These are phyloP conservation scores for Xyrichtys novacula DNA, from an alignment of 2,797 vertebrate species.

Conservation along the genomic window DNA sequence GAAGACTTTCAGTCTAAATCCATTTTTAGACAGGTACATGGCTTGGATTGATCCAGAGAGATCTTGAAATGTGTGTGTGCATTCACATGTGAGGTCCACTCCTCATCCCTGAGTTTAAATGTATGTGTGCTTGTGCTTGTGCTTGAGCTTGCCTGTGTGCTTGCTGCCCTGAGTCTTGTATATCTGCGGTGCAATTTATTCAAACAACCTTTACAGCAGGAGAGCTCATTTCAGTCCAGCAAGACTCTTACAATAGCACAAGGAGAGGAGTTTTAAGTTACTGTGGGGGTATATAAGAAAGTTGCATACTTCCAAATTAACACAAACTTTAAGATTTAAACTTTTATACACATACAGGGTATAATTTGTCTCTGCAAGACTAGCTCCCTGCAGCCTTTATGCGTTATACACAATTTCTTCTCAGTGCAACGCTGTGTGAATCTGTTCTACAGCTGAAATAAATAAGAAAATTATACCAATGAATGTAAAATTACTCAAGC, in stretches of 20 bases:
- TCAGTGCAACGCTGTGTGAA: too few relatives aligned
- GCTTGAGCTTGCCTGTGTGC: conserved; percentile 2
- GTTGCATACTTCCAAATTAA: background rate
- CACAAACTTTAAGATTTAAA: conserved; percentile 6
- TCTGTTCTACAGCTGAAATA: too few relatives aligned
- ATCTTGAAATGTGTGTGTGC: conserved; percentile 49
- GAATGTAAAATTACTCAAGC: too few relatives aligned
- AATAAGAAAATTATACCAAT: too few relatives aligned
- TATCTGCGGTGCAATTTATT: conserved; percentile 28
- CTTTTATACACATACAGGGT: background rate
- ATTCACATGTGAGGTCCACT: conserved; percentile 45
- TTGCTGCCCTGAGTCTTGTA: background rate
- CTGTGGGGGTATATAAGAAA: conserved; percentile 12
- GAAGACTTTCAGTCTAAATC: conserved; percentile 57
- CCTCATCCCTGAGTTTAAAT: background rate
- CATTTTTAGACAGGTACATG: conserved; percentile 65
- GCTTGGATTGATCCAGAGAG: conserved; percentile 56
- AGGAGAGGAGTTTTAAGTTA: background rate
- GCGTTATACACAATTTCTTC: too few relatives aligned
- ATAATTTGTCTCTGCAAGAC: too few relatives aligned
- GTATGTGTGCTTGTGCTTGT: conserved; percentile 1
- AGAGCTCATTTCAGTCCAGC: conserved; percentile 22
- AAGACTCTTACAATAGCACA: conserved; percentile 1
- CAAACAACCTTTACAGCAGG: conserved; percentile 27
- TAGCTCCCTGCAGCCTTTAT: too few relatives aligned